These are phyloP conservation scores for Carpatolechia fugitivella DNA, from an alignment of 2,888 invertebrate species.

Conservation along the genomic window DNA sequence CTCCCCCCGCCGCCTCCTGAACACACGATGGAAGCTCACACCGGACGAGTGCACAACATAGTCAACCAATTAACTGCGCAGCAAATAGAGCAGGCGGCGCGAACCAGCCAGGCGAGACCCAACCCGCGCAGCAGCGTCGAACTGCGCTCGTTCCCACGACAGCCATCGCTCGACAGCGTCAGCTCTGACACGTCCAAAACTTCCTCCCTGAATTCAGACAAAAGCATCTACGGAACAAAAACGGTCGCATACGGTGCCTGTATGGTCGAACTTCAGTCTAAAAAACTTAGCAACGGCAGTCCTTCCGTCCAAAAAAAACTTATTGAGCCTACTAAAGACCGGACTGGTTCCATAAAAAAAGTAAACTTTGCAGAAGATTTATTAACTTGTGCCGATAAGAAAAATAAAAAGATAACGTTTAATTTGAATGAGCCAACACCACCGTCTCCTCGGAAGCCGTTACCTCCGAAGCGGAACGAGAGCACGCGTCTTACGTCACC, in stretches of 20 bases:
- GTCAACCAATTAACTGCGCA: conserved; percentile 62
- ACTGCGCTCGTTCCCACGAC: conserved; percentile 71
- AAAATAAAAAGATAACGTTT: conserved; percentile 83
- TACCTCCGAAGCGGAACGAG: conserved; percentile 88
- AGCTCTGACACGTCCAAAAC: conserved; percentile 72
- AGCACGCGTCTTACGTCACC: conserved; percentile 86
- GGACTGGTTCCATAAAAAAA: conserved; percentile 70
- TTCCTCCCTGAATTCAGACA: conserved; percentile 64
- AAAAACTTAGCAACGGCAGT: conserved; percentile 65
- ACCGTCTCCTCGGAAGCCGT: conserved; percentile 82
- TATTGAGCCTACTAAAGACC: conserved; percentile 61
- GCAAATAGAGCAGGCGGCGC: conserved; percentile 55
- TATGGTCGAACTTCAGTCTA: conserved; percentile 77
- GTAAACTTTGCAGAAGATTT: conserved; percentile 82
- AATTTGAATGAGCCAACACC: conserved; percentile 77
- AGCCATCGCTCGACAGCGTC: conserved; percentile 77
- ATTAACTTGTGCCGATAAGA: conserved; percentile 66
- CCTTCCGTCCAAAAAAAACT: conserved; percentile 55
- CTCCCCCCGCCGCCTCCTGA: conserved; percentile 87
- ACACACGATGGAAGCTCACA: conserved; percentile 59
- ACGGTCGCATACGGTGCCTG: conserved; percentile 72
- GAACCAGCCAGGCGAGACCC: conserved; percentile 58
- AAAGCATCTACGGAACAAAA: conserved; percentile 56
- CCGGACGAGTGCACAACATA: conserved; percentile 65
- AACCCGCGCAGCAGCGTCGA: conserved; percentile 57